Conservation (phyloP, 1,140 invertebrate genomes). For the Scaptomyza montana region DNA sequence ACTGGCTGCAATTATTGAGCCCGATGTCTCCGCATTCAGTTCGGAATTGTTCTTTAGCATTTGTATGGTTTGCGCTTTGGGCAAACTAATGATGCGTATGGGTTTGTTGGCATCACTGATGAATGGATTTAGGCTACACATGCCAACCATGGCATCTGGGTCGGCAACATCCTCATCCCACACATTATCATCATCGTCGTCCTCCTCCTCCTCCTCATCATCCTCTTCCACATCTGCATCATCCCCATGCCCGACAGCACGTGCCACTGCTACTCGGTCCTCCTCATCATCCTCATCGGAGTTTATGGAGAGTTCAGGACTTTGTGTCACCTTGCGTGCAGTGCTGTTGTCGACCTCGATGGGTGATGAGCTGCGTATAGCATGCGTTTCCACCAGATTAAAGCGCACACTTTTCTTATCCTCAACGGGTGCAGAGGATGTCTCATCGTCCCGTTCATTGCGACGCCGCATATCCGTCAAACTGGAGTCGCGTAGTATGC, state of each 20-base stretch:
- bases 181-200: conserved; percentile 41
- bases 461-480: conserved; percentile 84
- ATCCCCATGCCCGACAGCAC: too few species aligned
- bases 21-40: conserved; percentile 32
- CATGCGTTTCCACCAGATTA: conserved; percentile 85
- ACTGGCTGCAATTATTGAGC: conserved; percentile 10
- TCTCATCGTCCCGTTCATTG: conserved; percentile 54
- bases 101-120: conserved; percentile 45
- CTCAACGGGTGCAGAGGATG: conserved; percentile 19
- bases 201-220: conserved; percentile 32
- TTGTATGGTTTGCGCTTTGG: conserved; percentile 65
- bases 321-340: conserved; percentile 35
- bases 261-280: too few species aligned
- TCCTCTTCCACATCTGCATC: conserved; percentile 27
- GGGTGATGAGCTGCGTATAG: conserved; percentile 39
- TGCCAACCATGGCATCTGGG: conserved; percentile 59
- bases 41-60: conserved; percentile 39
- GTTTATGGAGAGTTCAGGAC: conserved; percentile 48
- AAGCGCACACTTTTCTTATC: conserved; percentile 89
- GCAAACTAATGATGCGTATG: conserved; percentile 64
- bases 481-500: conserved; percentile 88
- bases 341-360: conserved; percentile 37
- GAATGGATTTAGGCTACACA: conserved; percentile 61
- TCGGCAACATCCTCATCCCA: conserved; percentile 53
- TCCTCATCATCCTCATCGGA: conserved; percentile 50